A percentile compares a stretch with the other conserved stretches of the same genome.
Evolutionary conservation across 2,113 vertebrate genomes (phyloP).

Genomic region (Oenanthe oenanthe): DNA sequence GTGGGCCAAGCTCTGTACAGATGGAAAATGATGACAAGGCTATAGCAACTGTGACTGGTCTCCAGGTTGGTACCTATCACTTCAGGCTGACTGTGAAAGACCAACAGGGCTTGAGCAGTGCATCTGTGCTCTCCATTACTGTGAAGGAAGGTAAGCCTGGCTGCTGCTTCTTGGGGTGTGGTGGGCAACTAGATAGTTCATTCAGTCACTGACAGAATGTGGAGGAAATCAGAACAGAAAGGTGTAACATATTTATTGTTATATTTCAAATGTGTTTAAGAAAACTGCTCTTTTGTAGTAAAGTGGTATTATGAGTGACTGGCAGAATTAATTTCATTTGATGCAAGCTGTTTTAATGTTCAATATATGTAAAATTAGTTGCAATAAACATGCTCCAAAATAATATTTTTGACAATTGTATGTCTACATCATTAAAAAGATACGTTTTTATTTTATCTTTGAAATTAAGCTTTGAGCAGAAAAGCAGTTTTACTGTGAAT

Average conservation of each 20-base stretch:
- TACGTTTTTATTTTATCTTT: background rate
- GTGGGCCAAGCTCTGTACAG: slow-evolving; percentile 80
- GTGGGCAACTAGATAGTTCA: background rate
- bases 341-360: background rate
- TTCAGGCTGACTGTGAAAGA: slow-evolving; percentile 85
- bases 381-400: background rate
- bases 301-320: background rate
- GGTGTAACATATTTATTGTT: background rate
- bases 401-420: background rate
- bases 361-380: background rate
- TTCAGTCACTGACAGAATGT: background rate
- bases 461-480: background rate
- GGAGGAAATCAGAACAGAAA: background rate
- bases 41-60: slow-evolving; percentile 77
- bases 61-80: slow-evolving; percentile 80
- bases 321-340: background rate
- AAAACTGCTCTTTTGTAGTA: background rate
- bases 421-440: background rate
- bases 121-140: slow-evolving; percentile 71
- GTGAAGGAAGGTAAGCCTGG: slow-evolving; percentile 82
- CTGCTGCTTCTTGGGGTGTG: background rate
- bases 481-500: background rate
- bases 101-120: slow-evolving; percentile 82
- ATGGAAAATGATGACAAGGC: slow-evolving; percentile 77
- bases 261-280: background rate